Evolutionary conservation across 2,888 invertebrate species (phyloP), one percentile per base, ranked within the genome.

Genomic region (Esperia sulphurella): DNA sequence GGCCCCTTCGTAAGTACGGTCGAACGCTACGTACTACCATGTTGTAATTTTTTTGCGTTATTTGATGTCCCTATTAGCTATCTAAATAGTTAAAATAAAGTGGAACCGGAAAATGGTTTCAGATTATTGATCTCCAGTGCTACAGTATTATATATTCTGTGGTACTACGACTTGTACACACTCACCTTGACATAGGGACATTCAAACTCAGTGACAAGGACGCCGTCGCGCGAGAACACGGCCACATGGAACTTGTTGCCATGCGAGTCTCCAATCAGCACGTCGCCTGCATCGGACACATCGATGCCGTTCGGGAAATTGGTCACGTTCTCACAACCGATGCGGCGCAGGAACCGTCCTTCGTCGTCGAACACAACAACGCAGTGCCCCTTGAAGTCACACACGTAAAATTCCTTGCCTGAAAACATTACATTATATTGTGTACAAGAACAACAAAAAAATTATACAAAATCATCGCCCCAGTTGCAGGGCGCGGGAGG

Each of bases 221-320:
- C 92, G 45, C 97, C 98, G 68, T 97, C 96, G 45, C 96, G 92
- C 48, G 96, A 95, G 84, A 97, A 98, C 49, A 98, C 98, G 51
- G 98, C 97, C 48, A 98, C 97, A 78, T 98, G 98, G 82, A 98
- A 98, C 69, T 98, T 94, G 91, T 98, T 98, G 42, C 98, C 98
- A 83, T 98, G 98, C 45, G 97, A 98, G 86, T 98, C 98, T 12
- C 98, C 98, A 67, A 98, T 97, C 58, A 98, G 92, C 53, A 98
- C 96, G 83, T 98, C 98, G 40, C 98, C 98, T 45, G 97, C 97
- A 83, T 98, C 98, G 46, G 97, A 97, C 76, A 98, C 97, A 88
- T 98, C 98, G 73, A 98, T 98, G 59, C 98, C 98, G 81, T 98
- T 98, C 6, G 98, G 98, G 84, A 97, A 98, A 86, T 97, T 97